Evolutionary conservation across 2,797 vertebrate genomes (phyloP).

Genomic region (Macropus fuliginosus): DNA sequence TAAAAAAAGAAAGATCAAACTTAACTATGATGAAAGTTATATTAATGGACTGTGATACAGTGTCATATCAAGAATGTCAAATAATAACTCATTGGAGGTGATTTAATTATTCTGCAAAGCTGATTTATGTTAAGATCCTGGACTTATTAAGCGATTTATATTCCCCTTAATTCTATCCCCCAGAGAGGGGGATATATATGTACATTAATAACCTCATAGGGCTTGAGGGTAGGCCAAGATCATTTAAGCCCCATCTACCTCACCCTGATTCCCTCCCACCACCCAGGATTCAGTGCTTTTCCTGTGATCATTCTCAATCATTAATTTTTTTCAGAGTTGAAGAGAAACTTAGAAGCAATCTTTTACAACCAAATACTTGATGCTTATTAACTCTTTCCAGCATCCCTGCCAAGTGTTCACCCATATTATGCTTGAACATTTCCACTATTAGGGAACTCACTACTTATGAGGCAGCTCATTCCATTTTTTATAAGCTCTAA

Average conservation of each 20-base stretch:
- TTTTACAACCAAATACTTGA: neutral
- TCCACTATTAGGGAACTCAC: too few relatives aligned
- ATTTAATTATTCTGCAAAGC: slow-evolving; percentile 62
- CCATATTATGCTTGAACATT: too few relatives aligned
- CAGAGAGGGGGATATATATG: too few relatives aligned
- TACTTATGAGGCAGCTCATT: too few relatives aligned
- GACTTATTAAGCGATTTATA: neutral
- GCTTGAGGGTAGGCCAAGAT: neutral
- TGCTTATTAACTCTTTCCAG: neutral
- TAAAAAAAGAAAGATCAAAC: neutral
- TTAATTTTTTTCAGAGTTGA: neutral
- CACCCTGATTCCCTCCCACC: neutral
- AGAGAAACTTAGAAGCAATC: neutral
- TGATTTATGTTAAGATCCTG: neutral
- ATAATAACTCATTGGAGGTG: slow-evolving; percentile 53
- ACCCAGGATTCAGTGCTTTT: neutral
- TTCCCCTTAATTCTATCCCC: too few relatives aligned
- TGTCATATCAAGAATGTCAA: slow-evolving; percentile 1
- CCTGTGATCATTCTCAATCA: neutral
- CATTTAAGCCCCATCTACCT: neutral
- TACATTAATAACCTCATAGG: neutral
- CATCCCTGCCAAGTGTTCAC: too few relatives aligned
- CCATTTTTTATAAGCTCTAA: too few relatives aligned
- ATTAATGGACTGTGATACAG: slow-evolving; percentile 30
- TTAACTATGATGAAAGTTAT: slow-evolving; percentile 62